These are phyloP conservation scores for Glaucopsyche alexis DNA, from an alignment of 2,888 invertebrate genomes.

Conservation along the genomic window DNA sequence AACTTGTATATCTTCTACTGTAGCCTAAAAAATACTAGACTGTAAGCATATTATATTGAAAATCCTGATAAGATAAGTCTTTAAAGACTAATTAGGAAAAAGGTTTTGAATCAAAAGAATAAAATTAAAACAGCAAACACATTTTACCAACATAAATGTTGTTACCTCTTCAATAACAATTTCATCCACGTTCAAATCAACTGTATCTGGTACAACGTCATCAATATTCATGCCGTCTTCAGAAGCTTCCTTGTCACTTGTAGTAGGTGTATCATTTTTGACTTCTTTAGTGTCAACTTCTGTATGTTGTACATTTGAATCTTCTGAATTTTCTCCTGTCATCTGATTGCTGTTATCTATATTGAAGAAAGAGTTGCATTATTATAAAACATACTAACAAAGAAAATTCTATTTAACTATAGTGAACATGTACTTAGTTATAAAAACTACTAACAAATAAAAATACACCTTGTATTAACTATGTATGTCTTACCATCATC, in stretches of 20 bases:
- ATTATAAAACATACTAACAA: neutral
- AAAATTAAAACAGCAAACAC: too few relatives aligned
- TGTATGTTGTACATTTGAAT: conserved; percentile 54
- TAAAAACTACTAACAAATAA: too few relatives aligned
- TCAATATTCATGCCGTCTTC: conserved; percentile 31
- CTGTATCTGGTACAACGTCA: neutral
- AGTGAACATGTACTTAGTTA: too few relatives aligned
- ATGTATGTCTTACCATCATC: conserved; percentile 50
- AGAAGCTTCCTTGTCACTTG: conserved; percentile 21
- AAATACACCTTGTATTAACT: neutral
- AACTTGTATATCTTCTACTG: neutral
- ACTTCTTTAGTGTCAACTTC: conserved; percentile 45
- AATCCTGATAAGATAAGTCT: neutral
- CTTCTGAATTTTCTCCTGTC: conserved; percentile 62
- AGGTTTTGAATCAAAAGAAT: too few relatives aligned
- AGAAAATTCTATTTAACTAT: neutral
- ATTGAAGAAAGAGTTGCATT: conserved; percentile 27
- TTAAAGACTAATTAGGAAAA: too few relatives aligned
- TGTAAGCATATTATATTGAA: neutral
- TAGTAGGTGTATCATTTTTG: conserved; percentile 22
- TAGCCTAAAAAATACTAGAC: too few relatives aligned
- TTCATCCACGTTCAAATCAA: neutral
- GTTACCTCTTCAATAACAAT: conserved; percentile 18
- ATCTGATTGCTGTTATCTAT: conserved; percentile 64
- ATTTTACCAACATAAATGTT: too few relatives aligned